Percentiles rank a stretch among this genome's conserved stretches.
phyloP scores from a whole-genome alignment of 1,140 invertebrate genomes.

The Amphibalanus amphitrite region DNA sequence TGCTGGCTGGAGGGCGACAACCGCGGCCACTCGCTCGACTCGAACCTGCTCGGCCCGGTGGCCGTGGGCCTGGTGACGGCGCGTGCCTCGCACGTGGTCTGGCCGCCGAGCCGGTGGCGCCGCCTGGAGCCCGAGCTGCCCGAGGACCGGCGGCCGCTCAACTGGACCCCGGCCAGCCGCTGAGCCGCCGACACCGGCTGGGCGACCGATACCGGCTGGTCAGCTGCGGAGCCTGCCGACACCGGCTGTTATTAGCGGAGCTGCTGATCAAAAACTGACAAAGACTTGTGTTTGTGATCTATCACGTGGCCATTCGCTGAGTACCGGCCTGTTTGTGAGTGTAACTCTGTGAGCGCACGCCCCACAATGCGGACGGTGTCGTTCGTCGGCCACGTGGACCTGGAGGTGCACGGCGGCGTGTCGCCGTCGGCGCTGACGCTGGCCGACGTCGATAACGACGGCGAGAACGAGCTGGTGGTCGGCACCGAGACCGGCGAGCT shows the following conservation, averaged over 20 bases:
- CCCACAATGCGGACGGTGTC: constrained; percentile 48
- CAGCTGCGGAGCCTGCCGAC: neutral
- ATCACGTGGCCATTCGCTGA: too few species aligned
- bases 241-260: too few species aligned
- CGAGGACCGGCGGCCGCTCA: constrained; percentile 11
- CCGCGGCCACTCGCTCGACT: constrained; percentile 63
- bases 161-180: constrained; percentile 33
- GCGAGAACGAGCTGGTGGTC: constrained; percentile 49
- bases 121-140: constrained; percentile 39
- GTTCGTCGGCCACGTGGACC: constrained; percentile 50
- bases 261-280: too few species aligned
- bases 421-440: constrained; percentile 48
- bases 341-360: too few species aligned
- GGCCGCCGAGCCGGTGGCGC: constrained; percentile 74
- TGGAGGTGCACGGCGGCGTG: constrained; percentile 50
- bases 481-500: constrained; percentile 51
- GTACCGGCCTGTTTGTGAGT: too few species aligned
- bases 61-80: constrained; percentile 66
- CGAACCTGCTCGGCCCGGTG: constrained; percentile 80
- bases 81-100: constrained; percentile 71
- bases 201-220: too few species aligned
- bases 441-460: constrained; percentile 63
- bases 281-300: too few species aligned
- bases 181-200: constrained; percentile 24
- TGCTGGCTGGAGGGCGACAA: constrained; percentile 95